phyloP scores from a whole-genome alignment of 1,140 invertebrate species.

The Drosophila insularis region DNA sequence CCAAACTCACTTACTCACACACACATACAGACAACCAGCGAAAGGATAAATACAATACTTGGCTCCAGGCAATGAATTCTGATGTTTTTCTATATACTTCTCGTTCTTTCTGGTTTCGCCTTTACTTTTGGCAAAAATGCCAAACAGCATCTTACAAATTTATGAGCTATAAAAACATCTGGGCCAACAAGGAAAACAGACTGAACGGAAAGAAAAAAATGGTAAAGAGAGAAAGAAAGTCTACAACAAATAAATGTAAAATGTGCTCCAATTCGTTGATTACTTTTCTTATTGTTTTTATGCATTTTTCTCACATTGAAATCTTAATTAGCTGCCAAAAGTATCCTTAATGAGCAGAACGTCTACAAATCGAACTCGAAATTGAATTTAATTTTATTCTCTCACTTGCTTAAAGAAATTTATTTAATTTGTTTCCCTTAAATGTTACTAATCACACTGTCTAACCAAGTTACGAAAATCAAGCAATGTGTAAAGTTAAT shows the following conservation, averaged over 20 bases:
- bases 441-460: slow-evolving; percentile 36
- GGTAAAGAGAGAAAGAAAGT: not conserved
- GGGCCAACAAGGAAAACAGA: slow-evolving; percentile 24
- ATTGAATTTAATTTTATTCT: slow-evolving; percentile 8
- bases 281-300: slow-evolving; percentile 80
- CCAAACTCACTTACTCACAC: slow-evolving; percentile 1
- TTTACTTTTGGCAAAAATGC: slow-evolving; percentile 42
- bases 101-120: slow-evolving; percentile 10
- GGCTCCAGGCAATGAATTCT: slow-evolving; percentile 73
- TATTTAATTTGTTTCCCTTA: no score
- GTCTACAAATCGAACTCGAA: not conserved
- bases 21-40: slow-evolving; percentile 22
- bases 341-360: slow-evolving; percentile 50
- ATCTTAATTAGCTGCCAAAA: slow-evolving; percentile 78
- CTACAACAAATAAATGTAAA: slow-evolving; percentile 53
- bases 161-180: slow-evolving; percentile 82
- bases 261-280: slow-evolving; percentile 69
- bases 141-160: slow-evolving; percentile 77
- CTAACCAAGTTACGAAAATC: slow-evolving; percentile 1
- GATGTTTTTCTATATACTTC: slow-evolving; percentile 58
- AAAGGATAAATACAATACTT: slow-evolving; percentile 72
- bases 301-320: slow-evolving; percentile 28
- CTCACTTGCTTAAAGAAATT: slow-evolving; percentile 29
- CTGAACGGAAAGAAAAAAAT: not conserved
- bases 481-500: slow-evolving; percentile 23